Base-by-base conservation (phyloP, 2,113 vertebrate species). In the Acrocephalus kingi region DNA sequence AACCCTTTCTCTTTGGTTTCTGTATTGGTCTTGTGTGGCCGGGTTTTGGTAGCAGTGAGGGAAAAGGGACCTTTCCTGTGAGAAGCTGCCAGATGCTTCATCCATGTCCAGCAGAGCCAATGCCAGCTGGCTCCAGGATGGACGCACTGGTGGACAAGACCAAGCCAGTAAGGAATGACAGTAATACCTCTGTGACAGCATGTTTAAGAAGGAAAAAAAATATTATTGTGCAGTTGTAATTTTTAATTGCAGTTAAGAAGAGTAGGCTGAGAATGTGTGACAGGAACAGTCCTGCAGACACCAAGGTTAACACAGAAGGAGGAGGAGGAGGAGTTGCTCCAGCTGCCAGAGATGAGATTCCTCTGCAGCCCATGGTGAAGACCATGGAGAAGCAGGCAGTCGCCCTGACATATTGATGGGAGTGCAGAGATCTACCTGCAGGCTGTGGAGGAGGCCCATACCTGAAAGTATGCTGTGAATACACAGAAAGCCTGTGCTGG, bases 141-240 rank as follows among this genome's bases (percentile, higher is more conserved):
- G 46, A 30, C 11, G 9, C 0, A 0, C 28, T 45, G 13, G 3
- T 67, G 62, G 33, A 7, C 39, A 39, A 67, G 39, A 58, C 19
- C 33, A 28, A 74, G 11, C 13, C 24, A 61, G 18, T 31, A 27
- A 75, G 28, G n/a, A 43, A 58, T 19, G 31, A 31, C 7, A 75
- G 24, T 11, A 61, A 61, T 9, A 7, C 20, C 6, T 61, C 24
- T 61, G 13, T 30, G 11, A 41, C 6, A 54, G 7, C 9, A 30
- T 30, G 52, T n/a, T 59, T 52, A n/a, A 21, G 19, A 46, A 69
- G 13, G 3, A 3, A 28, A 28, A 55, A 33, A 27, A 13, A 19
- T 15, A 15, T 1, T 10, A 21, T 15, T 33, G 8, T 0, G 0
- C 8, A 20, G 28, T 14, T 39, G 2, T 39, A n/a, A 52, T 46